Evolutionary conservation across 2,113 vertebrate genomes (phyloP), one percentile per base, ranked within the genome.

Genomic region (Lophochroa leadbeateri): DNA sequence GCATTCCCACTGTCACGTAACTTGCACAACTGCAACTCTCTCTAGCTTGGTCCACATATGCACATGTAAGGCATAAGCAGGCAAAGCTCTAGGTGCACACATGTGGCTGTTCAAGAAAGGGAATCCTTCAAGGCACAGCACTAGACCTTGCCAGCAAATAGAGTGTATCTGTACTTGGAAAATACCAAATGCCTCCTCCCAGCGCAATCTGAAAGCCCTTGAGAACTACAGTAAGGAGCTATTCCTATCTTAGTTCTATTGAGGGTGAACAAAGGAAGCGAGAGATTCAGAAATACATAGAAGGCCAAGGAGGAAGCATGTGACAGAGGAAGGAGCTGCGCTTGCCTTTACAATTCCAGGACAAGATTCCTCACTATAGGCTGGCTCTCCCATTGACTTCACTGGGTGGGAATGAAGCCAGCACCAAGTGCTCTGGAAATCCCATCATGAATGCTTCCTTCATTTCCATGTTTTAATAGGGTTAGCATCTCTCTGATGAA

Each of bases 31-130:
- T 11, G 58, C 85, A 31, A 7, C 53, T 21, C 63, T 35, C 20
- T 2, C 7, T 1, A 12, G 31, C 39, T 35, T 10, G 19, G 29
- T 13, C 41, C 28, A 3, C 9, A 0, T 4, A 17, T 3, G 17
- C 65, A 11, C 2, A 0, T 3, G 27, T 4, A 24, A 15, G 0
- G 0, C 39, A 2, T 4, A 9, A 35, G 49, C 0, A 2, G 44
- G 33, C 43, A 35, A 17, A 65, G 64, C 35, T 31, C n/a, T 9
- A 9, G 8, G 28, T 4, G 24, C 35, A 21, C 17, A 3, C 13
- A 16, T 18, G 10, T 14, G 33, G 33, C 46, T 68, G 52, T 2
- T n/a, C 3, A 31, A 37, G 21, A 25, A 16, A 23, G 2, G 1
- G 49, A 5, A 11, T 31, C 67, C 21, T n/a, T 28, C 33, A 4